Evolutionary conservation across 2,113 vertebrate species (phyloP).

Genomic region (Geococcyx californianus): DNA sequence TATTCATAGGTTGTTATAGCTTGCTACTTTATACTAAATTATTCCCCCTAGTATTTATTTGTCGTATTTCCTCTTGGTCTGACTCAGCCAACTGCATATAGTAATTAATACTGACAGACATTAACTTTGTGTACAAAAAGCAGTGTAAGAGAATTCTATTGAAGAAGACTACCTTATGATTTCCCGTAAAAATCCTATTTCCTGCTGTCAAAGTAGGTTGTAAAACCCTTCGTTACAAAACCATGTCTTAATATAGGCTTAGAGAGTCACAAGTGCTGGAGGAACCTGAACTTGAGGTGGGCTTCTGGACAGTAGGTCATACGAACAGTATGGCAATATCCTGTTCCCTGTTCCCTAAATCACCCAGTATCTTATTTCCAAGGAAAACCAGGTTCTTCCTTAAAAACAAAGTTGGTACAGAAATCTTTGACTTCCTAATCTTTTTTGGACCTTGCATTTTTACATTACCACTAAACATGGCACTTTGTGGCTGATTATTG

Average conservation of each 20-base stretch:
- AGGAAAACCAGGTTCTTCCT: neutral
- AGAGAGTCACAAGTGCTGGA: neutral
- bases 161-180: neutral
- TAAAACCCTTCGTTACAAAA: neutral
- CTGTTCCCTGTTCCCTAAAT: neutral
- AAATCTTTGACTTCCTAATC: neutral
- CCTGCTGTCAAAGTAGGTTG: neutral
- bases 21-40: neutral
- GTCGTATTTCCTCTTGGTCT: neutral
- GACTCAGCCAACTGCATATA: neutral
- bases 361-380: neutral
- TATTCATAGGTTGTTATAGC: neutral
- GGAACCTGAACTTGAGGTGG: neutral
- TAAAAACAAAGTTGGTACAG: neutral
- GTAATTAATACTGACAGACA: constrained; percentile 7
- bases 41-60: neutral
- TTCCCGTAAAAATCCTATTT: neutral
- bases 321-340: neutral
- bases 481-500: neutral
- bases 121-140: neutral
- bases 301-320: neutral
- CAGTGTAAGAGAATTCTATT: neutral
- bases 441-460: neutral
- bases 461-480: neutral
- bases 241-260: neutral